Percentiles rank a stretch among this genome's conserved stretches.
These are phyloP conservation scores for Antechinus stuartii DNA, from an alignment of 2,113 vertebrate genomes.

Conservation along the genomic window DNA sequence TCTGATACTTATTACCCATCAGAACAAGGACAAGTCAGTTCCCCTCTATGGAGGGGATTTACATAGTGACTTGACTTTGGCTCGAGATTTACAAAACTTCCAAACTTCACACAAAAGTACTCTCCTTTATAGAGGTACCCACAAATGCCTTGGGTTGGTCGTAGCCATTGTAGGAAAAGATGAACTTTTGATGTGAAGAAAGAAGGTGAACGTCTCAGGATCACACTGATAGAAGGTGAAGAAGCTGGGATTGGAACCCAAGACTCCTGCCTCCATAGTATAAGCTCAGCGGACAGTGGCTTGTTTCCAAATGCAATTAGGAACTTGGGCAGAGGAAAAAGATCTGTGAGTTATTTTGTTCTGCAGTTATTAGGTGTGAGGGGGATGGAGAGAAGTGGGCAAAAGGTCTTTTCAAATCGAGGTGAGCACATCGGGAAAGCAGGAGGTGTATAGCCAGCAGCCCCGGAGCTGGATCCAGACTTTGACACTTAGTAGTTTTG, in stretches of 20 bases:
- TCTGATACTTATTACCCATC: neutral
- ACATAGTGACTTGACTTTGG: neutral
- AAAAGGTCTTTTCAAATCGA: neutral
- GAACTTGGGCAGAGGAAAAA: neutral
- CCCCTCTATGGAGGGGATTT: neutral
- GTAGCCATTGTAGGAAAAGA: neutral
- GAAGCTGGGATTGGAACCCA: neutral
- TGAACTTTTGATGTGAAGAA: neutral
- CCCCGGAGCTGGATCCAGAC: neutral
- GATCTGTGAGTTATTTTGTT: neutral
- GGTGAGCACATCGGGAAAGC: neutral
- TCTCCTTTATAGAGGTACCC: neutral
- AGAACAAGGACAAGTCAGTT: neutral
- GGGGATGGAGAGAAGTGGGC: no score
- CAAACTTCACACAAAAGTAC: neutral
- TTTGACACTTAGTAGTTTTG: neutral
- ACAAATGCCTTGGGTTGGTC: neutral
- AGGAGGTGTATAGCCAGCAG: neutral
- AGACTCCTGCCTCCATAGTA: neutral
- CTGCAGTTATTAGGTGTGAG: neutral
- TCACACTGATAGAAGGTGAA: neutral
- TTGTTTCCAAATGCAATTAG: neutral
- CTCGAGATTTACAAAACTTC: neutral
- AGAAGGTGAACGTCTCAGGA: neutral
- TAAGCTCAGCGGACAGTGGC: neutral